These are phyloP conservation scores for Cryptus viduatorius DNA, from an alignment of 2,888 invertebrate species.

Conservation along the genomic window DNA sequence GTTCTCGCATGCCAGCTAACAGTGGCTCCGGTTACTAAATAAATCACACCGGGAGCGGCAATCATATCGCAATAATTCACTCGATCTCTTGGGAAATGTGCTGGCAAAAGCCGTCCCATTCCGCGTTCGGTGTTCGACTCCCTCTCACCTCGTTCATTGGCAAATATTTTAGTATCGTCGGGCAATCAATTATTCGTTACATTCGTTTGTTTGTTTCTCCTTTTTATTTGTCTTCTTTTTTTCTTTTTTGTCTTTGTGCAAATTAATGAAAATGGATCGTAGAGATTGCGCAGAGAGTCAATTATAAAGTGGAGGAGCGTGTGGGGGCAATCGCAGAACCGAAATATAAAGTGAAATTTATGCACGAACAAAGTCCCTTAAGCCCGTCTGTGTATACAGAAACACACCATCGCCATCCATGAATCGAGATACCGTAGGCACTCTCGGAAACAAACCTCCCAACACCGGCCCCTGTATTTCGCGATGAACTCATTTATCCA, in stretches of 20 bases:
- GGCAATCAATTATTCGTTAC: neutral
- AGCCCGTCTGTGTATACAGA: conserved; percentile 23
- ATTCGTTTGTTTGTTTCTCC: conserved; percentile 14
- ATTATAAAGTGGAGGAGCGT: conserved; percentile 22
- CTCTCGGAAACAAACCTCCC: conserved; percentile 21
- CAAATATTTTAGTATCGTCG: conserved; percentile 14
- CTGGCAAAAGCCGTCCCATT: neutral
- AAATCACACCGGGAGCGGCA: conserved; percentile 52
- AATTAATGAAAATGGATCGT: conserved; percentile 23
- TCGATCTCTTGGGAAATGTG: conserved; percentile 23
- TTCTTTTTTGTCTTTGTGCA: neutral
- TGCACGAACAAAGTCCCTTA: conserved; percentile 47
- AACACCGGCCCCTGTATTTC: conserved; percentile 35
- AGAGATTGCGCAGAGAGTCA: neutral
- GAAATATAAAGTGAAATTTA: conserved; percentile 55
- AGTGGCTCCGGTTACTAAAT: conserved; percentile 49
- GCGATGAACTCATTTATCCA: conserved; percentile 78
- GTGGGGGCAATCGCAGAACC: conserved; percentile 19
- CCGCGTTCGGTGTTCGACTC: neutral
- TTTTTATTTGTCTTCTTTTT: neutral
- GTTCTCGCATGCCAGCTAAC: conserved; percentile 33
- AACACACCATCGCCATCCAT: conserved; percentile 1
- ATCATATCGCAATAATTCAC: conserved; percentile 57
- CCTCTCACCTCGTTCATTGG: neutral
- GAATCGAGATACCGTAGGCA: conserved; percentile 14